Conservation (phyloP, 1,140 invertebrate species). For the Drosophila orena region DNA sequence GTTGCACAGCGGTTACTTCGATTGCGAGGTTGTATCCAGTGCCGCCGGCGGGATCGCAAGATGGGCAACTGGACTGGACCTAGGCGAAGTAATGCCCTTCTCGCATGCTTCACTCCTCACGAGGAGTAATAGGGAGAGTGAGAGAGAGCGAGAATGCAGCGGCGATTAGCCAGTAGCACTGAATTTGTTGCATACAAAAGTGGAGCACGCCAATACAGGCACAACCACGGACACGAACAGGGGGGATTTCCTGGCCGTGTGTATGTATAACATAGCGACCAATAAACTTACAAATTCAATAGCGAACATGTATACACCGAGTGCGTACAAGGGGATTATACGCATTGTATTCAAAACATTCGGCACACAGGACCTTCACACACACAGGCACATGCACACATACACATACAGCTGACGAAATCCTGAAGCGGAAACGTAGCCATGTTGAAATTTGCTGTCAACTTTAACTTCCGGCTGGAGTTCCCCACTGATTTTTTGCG, state of each 20-base stretch:
- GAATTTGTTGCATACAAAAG: slow-evolving; percentile 75
- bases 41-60: slow-evolving; percentile 7
- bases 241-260: slow-evolving; percentile 29
- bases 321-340: background rate
- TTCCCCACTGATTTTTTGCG: slow-evolving; percentile 36
- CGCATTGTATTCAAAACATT: slow-evolving; percentile 15
- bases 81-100: background rate
- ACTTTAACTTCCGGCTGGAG: slow-evolving; percentile 63
- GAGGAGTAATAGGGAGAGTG: too few relatives aligned
- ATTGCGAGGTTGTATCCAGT: background rate
- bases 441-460: slow-evolving; percentile 66
- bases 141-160: slow-evolving; percentile 14
- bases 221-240: slow-evolving; percentile 5
- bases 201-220: slow-evolving; percentile 53
- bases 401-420: slow-evolving; percentile 22
- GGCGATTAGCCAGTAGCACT: slow-evolving; percentile 17
- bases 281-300: slow-evolving; percentile 54
- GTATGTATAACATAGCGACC: slow-evolving; percentile 76
- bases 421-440: slow-evolving; percentile 53
- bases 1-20: background rate
- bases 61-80: background rate
- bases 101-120: background rate
- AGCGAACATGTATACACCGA: slow-evolving; percentile 12
- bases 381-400: background rate
- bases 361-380: background rate